Percentiles rank a stretch among this genome's conserved stretches.
These are phyloP conservation scores for Chaetorhynchus papuensis DNA, from an alignment of 2,113 vertebrate species.

Conservation along the genomic window DNA sequence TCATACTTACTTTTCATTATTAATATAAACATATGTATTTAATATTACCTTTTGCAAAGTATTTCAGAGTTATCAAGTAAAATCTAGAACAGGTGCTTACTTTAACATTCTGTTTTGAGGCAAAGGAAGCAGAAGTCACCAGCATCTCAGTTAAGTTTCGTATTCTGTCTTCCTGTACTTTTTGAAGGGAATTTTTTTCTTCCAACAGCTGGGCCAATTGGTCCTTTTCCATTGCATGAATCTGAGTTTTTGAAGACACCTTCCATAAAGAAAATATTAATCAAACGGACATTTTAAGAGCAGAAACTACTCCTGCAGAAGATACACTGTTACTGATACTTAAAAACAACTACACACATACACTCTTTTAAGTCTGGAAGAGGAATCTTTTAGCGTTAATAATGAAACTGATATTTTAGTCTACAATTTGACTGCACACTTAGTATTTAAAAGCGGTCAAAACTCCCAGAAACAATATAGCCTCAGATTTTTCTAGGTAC, in stretches of 20 bases:
- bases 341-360: neutral
- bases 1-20: neutral
- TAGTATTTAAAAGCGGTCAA: neutral
- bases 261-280: slow-evolving; percentile 6
- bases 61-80: neutral
- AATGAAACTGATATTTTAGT: neutral
- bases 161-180: slow-evolving; percentile 87
- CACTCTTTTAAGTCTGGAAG: neutral
- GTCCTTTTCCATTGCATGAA: slow-evolving; percentile 87
- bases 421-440: neutral
- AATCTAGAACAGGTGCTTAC: slow-evolving; percentile 60
- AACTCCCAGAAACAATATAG: neutral
- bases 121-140: slow-evolving; percentile 81
- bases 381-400: neutral
- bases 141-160: slow-evolving; percentile 85
- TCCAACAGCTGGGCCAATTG: slow-evolving; percentile 85
- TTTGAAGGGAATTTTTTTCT: slow-evolving; percentile 90
- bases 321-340: neutral
- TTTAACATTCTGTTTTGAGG: slow-evolving; percentile 64
- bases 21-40: neutral
- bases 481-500: neutral
- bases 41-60: neutral
- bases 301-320: neutral
- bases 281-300: neutral
- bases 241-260: slow-evolving; percentile 86